Evolutionary conservation across 2,888 invertebrate genomes (phyloP).

Genomic region (Lacanobia oleracea): DNA sequence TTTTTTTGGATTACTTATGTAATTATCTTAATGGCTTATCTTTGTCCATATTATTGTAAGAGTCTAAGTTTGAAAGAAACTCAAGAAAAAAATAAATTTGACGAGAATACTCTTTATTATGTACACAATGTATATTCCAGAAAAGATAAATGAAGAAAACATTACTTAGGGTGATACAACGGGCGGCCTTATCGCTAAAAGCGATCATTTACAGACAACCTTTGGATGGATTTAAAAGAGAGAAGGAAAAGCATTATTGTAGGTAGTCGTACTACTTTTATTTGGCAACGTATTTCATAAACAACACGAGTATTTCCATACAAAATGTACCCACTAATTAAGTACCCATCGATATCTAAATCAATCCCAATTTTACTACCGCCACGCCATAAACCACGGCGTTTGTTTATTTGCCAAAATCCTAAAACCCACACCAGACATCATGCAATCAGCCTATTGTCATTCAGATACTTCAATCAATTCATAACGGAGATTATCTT

Average conservation of each 20-base stretch:
- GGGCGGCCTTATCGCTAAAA: no score
- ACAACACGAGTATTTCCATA: not conserved
- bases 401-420: slow-evolving; percentile 33
- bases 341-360: slow-evolving; percentile 28
- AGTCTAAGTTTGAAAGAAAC: not conserved
- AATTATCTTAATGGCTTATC: not conserved
- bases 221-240: no score
- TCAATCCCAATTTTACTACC: slow-evolving; percentile 39
- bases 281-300: not conserved
- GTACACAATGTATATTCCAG: no score
- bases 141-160: no score
- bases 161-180: no score
- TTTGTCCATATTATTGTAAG: not conserved
- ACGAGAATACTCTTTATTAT: no score
- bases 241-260: no score
- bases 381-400: slow-evolving; percentile 18
- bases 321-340: not conserved
- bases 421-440: slow-evolving; percentile 22
- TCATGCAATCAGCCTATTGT: slow-evolving; percentile 55
- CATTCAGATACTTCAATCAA: slow-evolving; percentile 64
- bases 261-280: no score
- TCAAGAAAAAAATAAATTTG: no score
- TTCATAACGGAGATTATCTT: slow-evolving; percentile 66
- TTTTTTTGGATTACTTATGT: not conserved
- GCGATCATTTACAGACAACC: no score